Conservation (phyloP, 2,113 vertebrate species). For the Corynorhinus townsendii region DNA sequence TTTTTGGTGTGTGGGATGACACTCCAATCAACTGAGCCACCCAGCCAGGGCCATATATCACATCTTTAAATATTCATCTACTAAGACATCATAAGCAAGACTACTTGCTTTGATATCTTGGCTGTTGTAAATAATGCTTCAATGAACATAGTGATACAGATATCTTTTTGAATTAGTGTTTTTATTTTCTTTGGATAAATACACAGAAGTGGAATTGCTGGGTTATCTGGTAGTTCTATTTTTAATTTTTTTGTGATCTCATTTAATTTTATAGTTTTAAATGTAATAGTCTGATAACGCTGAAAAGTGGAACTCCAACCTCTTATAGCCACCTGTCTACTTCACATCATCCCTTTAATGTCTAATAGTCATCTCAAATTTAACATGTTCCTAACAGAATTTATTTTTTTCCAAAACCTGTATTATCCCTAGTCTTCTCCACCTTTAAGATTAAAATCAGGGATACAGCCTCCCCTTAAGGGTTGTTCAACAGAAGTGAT, state of each 20-base stretch:
- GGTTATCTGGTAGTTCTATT: neutral
- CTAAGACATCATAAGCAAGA: too few relatives aligned
- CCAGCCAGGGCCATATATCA: neutral
- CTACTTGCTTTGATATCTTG: neutral
- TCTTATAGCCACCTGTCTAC: neutral
- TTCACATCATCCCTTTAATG: neutral
- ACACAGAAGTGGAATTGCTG: neutral
- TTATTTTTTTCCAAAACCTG: neutral
- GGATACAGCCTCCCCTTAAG: neutral
- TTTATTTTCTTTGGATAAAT: neutral
- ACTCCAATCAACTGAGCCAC: too few relatives aligned
- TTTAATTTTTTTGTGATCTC: neutral
- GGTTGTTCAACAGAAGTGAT: neutral
- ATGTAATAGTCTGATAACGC: neutral
- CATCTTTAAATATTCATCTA: neutral
- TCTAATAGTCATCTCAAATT: neutral
- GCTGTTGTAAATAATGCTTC: neutral
- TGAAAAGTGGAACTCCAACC: neutral
- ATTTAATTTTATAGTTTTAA: neutral
- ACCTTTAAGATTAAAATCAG: conserved; percentile 8
- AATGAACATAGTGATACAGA: neutral
- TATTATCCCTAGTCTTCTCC: neutral
- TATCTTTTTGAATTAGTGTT: neutral
- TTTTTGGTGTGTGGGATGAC: too few relatives aligned
- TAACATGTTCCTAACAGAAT: neutral